Evolutionary conservation across 2,888 invertebrate genomes (phyloP), one percentile per base, ranked within the genome.

Genomic region (Branchipolynoe longqiensis): DNA sequence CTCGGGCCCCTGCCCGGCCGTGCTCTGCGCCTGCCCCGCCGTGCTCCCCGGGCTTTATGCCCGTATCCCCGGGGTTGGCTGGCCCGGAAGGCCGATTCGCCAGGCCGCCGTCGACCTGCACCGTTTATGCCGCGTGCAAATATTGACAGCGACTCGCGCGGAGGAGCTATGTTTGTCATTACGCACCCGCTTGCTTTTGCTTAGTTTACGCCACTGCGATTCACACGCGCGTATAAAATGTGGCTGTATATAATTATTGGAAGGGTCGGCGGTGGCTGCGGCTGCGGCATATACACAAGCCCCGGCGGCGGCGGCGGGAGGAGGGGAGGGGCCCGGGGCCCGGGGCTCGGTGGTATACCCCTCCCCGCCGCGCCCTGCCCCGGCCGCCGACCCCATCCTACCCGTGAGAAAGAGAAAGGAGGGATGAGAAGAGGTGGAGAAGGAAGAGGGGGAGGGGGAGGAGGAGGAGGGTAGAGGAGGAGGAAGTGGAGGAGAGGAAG

Each of bases 181-280:
- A 78, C 25, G n/a, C n/a, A 14, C 22, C 78, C 8, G 28, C 48
- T 41, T 78, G 78, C n/a, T 78, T 78, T 78, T 78, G 78, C 41
- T 41, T 40, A 25, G 78, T 78, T 78, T 78, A 78, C 78, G 41
- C 48, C 78, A 78, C 48, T 48, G 78, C 78, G 48, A 78, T 48
- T 78, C 78, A 78, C 78, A 78, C 78, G 48, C 78, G 48, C n/a
- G 78, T 78, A 78, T 78, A 78, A 78, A 78, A 78, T 78, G 78
- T 78, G 78, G 48, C 1, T 78, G 78, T 78, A 41, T 78, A 78
- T 78, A 78, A 78, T 78, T 78, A 78, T 78, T 40, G 25, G 78
- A 25, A 25, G 25, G 48, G 78, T 18, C 28, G n/a, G 25, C 12
- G 25, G 28, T n/a, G 22, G 78, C 48, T 78, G 41, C 78, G 8